Evolutionary conservation across 35 echinoderm and acorn worm species (phyloP).

Genomic region (Ophiothrix spiculata): DNA sequence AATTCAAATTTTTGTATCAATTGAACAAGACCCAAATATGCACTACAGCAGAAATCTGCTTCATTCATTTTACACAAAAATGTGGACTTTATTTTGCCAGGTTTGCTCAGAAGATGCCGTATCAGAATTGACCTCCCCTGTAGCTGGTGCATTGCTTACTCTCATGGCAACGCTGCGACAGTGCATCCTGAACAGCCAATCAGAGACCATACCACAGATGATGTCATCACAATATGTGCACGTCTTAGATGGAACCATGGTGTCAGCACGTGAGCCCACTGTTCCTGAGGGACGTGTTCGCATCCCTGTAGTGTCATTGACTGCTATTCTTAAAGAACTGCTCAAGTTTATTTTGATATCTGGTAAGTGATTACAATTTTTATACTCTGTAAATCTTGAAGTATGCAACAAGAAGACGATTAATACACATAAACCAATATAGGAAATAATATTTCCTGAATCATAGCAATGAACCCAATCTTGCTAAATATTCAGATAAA

Average conservation of each 20-base stretch:
- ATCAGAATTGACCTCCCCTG: slow-evolving; percentile 70
- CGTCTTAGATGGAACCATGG: slow-evolving; percentile 58
- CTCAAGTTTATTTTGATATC: slow-evolving; percentile 72
- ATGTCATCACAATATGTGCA: slow-evolving; percentile 73
- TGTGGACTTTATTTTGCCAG: slow-evolving; percentile 18
- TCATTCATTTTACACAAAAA: no score
- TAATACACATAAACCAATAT: no score
- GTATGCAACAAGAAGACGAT: no score
- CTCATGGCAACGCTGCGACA: slow-evolving; percentile 77
- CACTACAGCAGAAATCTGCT: no score
- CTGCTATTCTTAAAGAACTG: slow-evolving; percentile 71
- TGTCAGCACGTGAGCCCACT: background rate
- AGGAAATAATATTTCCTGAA: no score
- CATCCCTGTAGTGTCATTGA: slow-evolving; percentile 62
- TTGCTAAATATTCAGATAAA: no score
- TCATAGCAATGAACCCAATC: no score
- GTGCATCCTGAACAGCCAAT: slow-evolving; percentile 65
- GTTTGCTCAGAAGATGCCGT: slow-evolving; percentile 70
- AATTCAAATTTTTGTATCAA: no score
- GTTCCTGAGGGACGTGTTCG: slow-evolving; percentile 2
- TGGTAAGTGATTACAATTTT: slow-evolving; percentile 50
- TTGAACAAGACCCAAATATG: no score
- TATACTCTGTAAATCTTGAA: no score
- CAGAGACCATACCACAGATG: slow-evolving; percentile 59
- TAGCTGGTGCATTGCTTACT: slow-evolving; percentile 68